These are phyloP conservation scores for Pandemis corylana DNA, from an alignment of 2,888 invertebrate genomes.

Conservation along the genomic window DNA sequence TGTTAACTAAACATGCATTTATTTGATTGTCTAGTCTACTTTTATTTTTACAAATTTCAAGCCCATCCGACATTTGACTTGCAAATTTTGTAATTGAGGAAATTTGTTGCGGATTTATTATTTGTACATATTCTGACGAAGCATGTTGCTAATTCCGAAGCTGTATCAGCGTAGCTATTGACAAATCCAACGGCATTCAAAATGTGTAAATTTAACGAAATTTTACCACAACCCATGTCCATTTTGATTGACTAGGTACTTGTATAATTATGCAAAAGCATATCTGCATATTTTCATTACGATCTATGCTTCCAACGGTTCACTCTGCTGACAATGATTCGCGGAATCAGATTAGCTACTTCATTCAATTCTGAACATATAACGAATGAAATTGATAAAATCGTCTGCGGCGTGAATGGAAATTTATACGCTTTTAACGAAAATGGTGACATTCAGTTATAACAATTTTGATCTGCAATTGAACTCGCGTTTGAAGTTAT, in stretches of 20 bases:
- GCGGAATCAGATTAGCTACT: constrained; percentile 73
- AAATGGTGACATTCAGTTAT: constrained; percentile 14
- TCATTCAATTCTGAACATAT: constrained; percentile 69
- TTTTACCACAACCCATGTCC: constrained; percentile 13
- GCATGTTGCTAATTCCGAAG: neutral
- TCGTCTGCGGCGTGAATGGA: constrained; percentile 69
- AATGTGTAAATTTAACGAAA: neutral
- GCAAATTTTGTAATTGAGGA: too few relatives aligned
- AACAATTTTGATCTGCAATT: neutral
- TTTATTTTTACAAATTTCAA: too few relatives aligned
- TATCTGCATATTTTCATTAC: constrained; percentile 42
- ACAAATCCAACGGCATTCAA: neutral
- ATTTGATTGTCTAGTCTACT: too few relatives aligned
- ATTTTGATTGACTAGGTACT: constrained; percentile 27
- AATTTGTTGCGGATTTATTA: too few relatives aligned
- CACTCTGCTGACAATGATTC: constrained; percentile 37
- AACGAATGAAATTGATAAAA: constrained; percentile 78
- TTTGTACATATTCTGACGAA: too few relatives aligned
- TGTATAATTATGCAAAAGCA: constrained; percentile 38
- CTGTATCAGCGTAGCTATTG: neutral
- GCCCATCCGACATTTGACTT: too few relatives aligned
- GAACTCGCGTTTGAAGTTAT: neutral
- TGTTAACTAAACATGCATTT: too few relatives aligned
- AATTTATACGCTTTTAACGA: constrained; percentile 55
- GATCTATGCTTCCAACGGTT: constrained; percentile 32